Evolutionary conservation across 1,140 invertebrate genomes (phyloP).

Genomic region (Brachionus asplanchnoidis): DNA sequence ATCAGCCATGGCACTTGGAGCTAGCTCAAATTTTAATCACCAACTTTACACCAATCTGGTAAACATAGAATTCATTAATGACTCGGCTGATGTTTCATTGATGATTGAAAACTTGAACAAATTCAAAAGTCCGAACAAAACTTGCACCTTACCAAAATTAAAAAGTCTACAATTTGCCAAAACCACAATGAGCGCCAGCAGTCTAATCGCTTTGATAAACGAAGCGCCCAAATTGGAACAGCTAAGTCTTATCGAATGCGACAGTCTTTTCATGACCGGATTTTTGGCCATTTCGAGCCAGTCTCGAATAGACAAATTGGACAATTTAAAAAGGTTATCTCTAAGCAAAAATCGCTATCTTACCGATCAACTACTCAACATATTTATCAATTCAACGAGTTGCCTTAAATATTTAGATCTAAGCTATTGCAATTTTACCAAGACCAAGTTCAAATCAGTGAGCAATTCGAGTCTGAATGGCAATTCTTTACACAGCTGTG

Average conservation of each 20-base stretch:
- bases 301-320: background rate
- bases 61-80: constrained; percentile 26
- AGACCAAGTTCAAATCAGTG: constrained; percentile 38
- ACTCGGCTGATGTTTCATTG: constrained; percentile 24
- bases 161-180: constrained; percentile 9
- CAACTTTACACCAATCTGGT: constrained; percentile 26
- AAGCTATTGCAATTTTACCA: constrained; percentile 34
- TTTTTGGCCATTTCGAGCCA: background rate
- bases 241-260: background rate
- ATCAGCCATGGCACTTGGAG: background rate
- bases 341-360: constrained; percentile 25
- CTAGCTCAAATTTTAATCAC: constrained; percentile 14
- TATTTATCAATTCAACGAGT: constrained; percentile 1
- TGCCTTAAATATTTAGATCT: background rate
- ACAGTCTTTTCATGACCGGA: constrained; percentile 31
- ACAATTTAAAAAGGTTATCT: background rate
- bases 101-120: constrained; percentile 9
- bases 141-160: background rate
- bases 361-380: constrained; percentile 3
- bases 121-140: background rate
- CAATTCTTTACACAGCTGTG: background rate
- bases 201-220: background rate
- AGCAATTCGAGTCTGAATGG: background rate
- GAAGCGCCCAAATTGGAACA: background rate
- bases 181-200: background rate